Evolutionary conservation across 2,113 vertebrate genomes (phyloP), one percentile per base, ranked within the genome.

Genomic region (Nyctibius bracteatus): DNA sequence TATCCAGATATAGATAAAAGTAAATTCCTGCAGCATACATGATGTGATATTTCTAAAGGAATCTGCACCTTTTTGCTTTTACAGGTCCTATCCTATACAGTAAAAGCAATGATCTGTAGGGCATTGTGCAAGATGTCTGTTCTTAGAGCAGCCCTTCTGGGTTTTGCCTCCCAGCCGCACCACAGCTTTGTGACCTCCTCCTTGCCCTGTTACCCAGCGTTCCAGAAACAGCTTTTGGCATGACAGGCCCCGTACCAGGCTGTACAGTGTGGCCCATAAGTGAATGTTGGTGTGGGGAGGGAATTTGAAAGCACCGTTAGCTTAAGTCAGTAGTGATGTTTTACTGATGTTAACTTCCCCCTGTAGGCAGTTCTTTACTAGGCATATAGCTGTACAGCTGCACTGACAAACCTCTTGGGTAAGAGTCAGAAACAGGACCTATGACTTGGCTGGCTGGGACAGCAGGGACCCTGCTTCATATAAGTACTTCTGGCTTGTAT

Each of bases 41-140:
- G 33, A 8, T 43, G 46, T 37, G 44, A 8, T 54, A 8, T 17
- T 66, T 31, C 41, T 49, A 21, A 84, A 62, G n/a, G 24, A 28
- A 51, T 62, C 23, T n/a, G 8, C 9, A 25, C 9, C 13, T 39
- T 75, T 47, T 82, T 85, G 30, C 23, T 67, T 85, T 55, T 47
- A 33, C 8, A 6, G 39, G 33, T 55, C 51, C 7, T 62, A 6
- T 43, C 80, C 37, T 25, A 0, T 28, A 21, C 8, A 0, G 28
- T 25, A 35, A 52, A 28, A 67, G 9, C 0, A 0, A 6, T 1
- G 4, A 8, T 58, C 21, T 39, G 0, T 15, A 35, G n/a, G 31
- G 24, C 12, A 1, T 41, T 21, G 14, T 47, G 21, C 28, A 37
- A 55, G 46, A 19, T 9, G 16, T 0, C 20, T 41, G 31, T 31